These are phyloP conservation scores for Manacus vitellinus DNA, from an alignment of 2,113 vertebrate genomes.

Conservation along the genomic window DNA sequence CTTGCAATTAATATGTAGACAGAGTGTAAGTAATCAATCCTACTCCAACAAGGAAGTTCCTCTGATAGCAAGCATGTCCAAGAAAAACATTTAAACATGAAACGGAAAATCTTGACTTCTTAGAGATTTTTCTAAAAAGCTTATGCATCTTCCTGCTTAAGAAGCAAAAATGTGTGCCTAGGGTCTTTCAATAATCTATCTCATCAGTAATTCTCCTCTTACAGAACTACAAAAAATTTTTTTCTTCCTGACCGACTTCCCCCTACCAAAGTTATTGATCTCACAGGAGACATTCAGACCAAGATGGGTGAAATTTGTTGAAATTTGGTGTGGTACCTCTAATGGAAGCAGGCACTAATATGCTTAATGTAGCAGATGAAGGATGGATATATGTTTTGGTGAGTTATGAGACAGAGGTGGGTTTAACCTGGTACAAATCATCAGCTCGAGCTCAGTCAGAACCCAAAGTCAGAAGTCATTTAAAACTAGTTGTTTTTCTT, in stretches of 20 bases:
- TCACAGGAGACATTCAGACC: background rate
- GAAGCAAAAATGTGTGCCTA: background rate
- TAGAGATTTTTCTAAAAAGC: background rate
- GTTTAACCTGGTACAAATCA: background rate
- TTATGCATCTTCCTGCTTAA: background rate
- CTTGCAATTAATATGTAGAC: background rate
- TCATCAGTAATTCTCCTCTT: background rate
- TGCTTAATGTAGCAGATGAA: background rate
- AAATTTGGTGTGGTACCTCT: background rate
- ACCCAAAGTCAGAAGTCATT: background rate
- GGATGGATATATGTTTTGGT: background rate
- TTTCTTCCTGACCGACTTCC: background rate
- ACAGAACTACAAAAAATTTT: background rate
- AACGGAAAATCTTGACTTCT: background rate
- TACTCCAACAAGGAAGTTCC: background rate
- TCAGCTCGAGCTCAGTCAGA: background rate
- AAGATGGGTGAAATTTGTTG: background rate
- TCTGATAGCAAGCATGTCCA: background rate
- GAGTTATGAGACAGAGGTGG: background rate
- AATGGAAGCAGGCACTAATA: background rate
- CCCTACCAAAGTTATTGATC: background rate
- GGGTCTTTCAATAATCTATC: background rate
- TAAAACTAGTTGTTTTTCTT: background rate
- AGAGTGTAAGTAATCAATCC: background rate
- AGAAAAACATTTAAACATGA: background rate